phyloP scores from a whole-genome alignment of 1,140 invertebrate genomes.

The Procambarus virginalis region DNA sequence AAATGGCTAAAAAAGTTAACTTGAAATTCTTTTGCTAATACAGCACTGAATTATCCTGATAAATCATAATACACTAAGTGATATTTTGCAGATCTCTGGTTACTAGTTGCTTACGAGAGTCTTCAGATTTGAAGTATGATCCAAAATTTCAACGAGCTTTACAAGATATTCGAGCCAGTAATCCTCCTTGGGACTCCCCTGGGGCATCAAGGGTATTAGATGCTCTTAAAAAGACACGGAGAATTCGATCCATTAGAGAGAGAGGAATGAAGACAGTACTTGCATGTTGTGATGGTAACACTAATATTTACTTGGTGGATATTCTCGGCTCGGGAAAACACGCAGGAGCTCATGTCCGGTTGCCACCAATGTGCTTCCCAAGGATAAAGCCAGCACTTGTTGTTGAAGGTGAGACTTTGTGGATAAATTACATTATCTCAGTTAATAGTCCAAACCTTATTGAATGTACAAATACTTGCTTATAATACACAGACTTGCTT shows the following conservation, averaged over 20 bases:
- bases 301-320: conserved; percentile 36
- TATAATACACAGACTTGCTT: too few relatives aligned
- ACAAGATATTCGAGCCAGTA: conserved; percentile 43
- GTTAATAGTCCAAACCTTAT: too few relatives aligned
- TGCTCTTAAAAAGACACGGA: conserved; percentile 40
- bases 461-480: too few relatives aligned
- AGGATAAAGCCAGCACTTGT: conserved; percentile 47
- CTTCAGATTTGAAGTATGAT: conserved; percentile 52
- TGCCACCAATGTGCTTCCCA: conserved; percentile 37
- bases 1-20: background rate
- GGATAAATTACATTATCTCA: too few relatives aligned
- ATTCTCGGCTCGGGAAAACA: conserved; percentile 36
- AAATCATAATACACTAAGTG: background rate
- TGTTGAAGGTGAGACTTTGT: conserved; percentile 22
- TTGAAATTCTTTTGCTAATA: background rate
- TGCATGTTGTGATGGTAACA: conserved; percentile 43
- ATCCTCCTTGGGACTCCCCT: conserved; percentile 54
- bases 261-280: conserved; percentile 49
- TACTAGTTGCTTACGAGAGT: conserved; percentile 47
- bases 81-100: conserved; percentile 29
- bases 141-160: conserved; percentile 57
- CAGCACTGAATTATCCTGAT: background rate
- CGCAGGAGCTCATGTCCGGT: conserved; percentile 8
- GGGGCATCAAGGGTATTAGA: conserved; percentile 38
- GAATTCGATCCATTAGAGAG: conserved; percentile 56